Percentiles rank a stretch among this genome's conserved stretches.
These are phyloP conservation scores for Urophycis tenuis DNA, from an alignment of 2,797 vertebrate species.

Conservation along the genomic window DNA sequence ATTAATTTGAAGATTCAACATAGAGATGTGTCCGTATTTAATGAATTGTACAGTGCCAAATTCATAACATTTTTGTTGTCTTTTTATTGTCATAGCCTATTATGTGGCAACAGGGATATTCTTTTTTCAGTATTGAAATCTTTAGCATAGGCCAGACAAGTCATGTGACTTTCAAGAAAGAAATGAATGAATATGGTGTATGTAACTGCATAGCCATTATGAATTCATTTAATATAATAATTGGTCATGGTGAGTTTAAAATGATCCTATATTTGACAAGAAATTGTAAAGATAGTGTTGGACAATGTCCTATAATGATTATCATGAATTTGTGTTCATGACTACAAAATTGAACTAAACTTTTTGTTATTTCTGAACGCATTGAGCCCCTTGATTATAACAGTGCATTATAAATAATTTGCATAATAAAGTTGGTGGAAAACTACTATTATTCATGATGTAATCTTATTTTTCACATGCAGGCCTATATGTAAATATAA, in stretches of 20 bases:
- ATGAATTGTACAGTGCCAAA: constrained; percentile 71
- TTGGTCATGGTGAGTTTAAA: constrained; percentile 46
- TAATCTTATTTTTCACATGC: background rate
- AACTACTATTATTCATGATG: constrained; percentile 42
- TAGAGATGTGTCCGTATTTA: constrained; percentile 68
- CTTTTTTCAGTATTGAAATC: constrained; percentile 48
- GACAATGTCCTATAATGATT: constrained; percentile 43
- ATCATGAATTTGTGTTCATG: constrained; percentile 62
- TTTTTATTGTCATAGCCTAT: constrained; percentile 60
- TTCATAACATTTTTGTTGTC: constrained; percentile 67
- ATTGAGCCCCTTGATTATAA: constrained; percentile 67
- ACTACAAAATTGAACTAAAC: constrained; percentile 50
- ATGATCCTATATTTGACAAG: constrained; percentile 31
- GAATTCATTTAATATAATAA: constrained; percentile 56
- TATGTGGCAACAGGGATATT: constrained; percentile 47
- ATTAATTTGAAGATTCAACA: constrained; percentile 67
- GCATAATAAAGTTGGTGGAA: constrained; percentile 77
- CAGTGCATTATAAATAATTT: constrained; percentile 68
- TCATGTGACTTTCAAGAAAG: constrained; percentile 36
- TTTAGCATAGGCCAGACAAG: constrained; percentile 30
- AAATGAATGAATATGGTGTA: constrained; percentile 65
- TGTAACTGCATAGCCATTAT: constrained; percentile 56
- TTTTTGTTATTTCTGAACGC: constrained; percentile 61
- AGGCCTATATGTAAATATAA: background rate
- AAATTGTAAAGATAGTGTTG: constrained; percentile 36